These are phyloP conservation scores for Otis tarda DNA, from an alignment of 2,113 vertebrate genomes.

Conservation along the genomic window DNA sequence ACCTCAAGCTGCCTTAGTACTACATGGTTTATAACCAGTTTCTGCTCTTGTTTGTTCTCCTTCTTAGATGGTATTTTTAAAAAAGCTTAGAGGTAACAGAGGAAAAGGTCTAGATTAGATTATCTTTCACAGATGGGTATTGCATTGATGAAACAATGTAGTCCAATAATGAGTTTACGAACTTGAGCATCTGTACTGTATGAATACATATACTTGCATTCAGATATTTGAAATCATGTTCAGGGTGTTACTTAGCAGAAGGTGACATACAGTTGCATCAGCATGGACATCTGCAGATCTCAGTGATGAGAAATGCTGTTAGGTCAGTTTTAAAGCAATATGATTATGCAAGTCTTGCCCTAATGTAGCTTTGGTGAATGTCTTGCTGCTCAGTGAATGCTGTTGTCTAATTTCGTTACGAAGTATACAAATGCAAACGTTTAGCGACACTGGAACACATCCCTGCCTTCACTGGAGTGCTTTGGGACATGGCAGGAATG, in stretches of 20 bases:
- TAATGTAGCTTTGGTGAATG: neutral
- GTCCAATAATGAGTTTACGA: conserved; percentile 1
- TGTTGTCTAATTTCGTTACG: conserved; percentile 18
- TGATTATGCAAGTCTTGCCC: conserved; percentile 58
- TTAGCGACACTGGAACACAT: neutral
- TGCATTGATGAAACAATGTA: neutral
- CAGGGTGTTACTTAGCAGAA: neutral
- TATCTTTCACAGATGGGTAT: neutral
- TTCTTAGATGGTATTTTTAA: neutral
- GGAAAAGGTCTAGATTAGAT: neutral
- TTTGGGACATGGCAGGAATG: neutral
- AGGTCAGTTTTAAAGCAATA: conserved; percentile 53
- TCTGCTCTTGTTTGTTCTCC: neutral
- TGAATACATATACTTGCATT: conserved; percentile 28
- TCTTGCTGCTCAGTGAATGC: neutral
- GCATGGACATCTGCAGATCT: conserved; percentile 29
- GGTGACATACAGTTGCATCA: neutral
- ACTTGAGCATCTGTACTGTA: neutral
- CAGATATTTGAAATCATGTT: neutral
- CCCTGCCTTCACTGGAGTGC: neutral
- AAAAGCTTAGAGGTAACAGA: neutral
- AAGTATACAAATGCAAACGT: neutral
- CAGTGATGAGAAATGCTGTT: conserved; percentile 15
- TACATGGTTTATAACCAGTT: neutral
- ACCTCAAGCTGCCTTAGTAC: neutral